Conservation (phyloP, 2,888 invertebrate species). For the Torymus auratus region DNA sequence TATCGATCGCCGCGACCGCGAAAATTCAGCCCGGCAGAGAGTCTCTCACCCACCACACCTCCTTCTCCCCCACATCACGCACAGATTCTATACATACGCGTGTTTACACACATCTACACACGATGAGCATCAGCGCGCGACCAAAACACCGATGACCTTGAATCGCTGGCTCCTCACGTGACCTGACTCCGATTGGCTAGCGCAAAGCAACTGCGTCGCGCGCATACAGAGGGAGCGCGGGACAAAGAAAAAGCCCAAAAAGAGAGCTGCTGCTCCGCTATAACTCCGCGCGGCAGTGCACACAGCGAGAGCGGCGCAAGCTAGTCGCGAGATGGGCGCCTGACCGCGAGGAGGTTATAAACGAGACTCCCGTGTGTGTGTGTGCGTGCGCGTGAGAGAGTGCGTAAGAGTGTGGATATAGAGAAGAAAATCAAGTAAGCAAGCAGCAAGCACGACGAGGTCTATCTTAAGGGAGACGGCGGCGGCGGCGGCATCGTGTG, state of each 20-base stretch:
- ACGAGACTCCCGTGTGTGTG: neutral
- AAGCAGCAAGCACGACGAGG: no score
- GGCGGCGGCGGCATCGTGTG: slow-evolving; percentile 47
- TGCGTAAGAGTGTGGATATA: neutral
- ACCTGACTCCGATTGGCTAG: slow-evolving; percentile 54
- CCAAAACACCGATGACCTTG: slow-evolving; percentile 76
- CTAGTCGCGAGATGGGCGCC: no score
- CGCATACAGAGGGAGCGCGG: slow-evolving; percentile 59
- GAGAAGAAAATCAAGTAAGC: no score
- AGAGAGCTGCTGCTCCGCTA: slow-evolving; percentile 28
- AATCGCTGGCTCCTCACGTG: slow-evolving; percentile 62
- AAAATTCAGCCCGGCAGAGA: no score
- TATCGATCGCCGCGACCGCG: no score
- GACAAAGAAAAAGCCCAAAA: slow-evolving; percentile 55
- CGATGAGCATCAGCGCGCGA: slow-evolving; percentile 45
- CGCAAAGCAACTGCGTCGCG: slow-evolving; percentile 62
- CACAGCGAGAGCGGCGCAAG: no score
- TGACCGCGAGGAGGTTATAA: neutral
- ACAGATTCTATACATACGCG: slow-evolving; percentile 1
- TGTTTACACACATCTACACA: neutral
- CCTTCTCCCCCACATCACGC: neutral
- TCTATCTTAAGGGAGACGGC: slow-evolving; percentile 50
- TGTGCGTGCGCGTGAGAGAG: slow-evolving; percentile 22
- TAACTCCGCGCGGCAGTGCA: no score
- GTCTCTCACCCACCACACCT: no score